Percentiles rank a stretch among this genome's conserved stretches.
Conservation (phyloP, 2,797 vertebrate genomes). For the Eurystomus glaucurus region DNA sequence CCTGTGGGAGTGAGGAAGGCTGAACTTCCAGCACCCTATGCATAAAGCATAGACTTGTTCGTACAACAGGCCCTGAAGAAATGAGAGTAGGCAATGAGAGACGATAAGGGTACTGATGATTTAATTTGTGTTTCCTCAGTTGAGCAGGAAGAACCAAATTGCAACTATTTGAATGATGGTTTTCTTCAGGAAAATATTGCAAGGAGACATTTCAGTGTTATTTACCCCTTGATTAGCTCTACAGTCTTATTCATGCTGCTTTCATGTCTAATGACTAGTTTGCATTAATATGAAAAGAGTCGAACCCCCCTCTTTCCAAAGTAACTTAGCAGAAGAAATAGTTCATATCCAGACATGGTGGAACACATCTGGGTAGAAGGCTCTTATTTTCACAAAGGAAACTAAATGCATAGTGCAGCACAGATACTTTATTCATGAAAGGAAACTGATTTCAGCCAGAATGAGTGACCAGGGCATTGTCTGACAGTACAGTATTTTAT, state of each 20-base stretch:
- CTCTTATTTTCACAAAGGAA: neutral
- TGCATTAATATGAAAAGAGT: constrained; percentile 16
- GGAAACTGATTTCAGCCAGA: neutral
- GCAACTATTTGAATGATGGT: neutral
- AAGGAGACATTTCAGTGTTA: constrained; percentile 44
- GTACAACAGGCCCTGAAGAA: neutral
- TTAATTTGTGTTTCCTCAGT: constrained; percentile 31
- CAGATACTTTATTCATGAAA: constrained; percentile 1
- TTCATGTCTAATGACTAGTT: constrained; percentile 34
- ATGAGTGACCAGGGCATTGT: neutral
- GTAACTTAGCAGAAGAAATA: constrained; percentile 27
- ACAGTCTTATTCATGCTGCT: constrained; percentile 3
- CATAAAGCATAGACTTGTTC: neutral
- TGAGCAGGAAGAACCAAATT: constrained; percentile 48
- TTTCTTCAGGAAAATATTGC: constrained; percentile 50
- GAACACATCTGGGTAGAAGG: constrained; percentile 5
- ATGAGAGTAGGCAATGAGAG: neutral
- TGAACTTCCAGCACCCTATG: neutral
- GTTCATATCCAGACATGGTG: neutral
- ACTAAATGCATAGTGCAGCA: neutral
- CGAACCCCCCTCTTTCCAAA: neutral
- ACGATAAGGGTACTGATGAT: neutral
- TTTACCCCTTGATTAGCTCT: constrained; percentile 58
- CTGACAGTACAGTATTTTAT: neutral
- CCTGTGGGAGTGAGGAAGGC: neutral